Evolutionary conservation across 1,140 invertebrate genomes (phyloP).

Genomic region (Zophobas morio): DNA sequence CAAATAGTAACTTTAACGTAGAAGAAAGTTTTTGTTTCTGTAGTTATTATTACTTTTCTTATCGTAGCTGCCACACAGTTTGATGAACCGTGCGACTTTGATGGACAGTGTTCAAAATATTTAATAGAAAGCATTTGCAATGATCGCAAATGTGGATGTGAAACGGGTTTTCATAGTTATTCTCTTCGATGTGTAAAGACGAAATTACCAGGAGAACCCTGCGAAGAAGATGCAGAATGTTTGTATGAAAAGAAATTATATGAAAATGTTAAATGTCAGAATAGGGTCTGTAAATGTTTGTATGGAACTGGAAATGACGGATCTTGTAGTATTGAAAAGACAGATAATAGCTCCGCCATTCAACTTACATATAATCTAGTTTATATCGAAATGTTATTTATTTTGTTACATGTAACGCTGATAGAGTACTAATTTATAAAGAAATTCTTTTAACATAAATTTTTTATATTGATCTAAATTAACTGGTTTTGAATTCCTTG

Average conservation of each 20-base stretch:
- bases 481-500: too few species aligned
- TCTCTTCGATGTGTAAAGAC: constrained; percentile 47
- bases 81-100: constrained; percentile 53
- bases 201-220: constrained; percentile 38
- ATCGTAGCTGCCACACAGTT: constrained; percentile 55
- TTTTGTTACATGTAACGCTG: too few species aligned
- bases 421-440: too few species aligned
- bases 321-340: constrained; percentile 27
- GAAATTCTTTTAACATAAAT: too few species aligned
- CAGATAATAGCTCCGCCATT: not conserved
- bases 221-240: constrained; percentile 43
- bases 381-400: too few species aligned
- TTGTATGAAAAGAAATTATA: constrained; percentile 11
- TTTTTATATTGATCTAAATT: too few species aligned
- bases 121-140: constrained; percentile 50
- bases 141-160: constrained; percentile 51
- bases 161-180: constrained; percentile 47
- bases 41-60: not conserved
- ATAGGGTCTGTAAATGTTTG: constrained; percentile 10
- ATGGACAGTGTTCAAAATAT: constrained; percentile 55
- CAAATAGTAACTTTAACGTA: too few species aligned
- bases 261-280: constrained; percentile 16
- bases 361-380: not conserved
- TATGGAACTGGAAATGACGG: constrained; percentile 1
- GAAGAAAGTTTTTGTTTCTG: too few species aligned